Conservation (phyloP, 2,888 invertebrate genomes). For the Netelia melanura region DNA sequence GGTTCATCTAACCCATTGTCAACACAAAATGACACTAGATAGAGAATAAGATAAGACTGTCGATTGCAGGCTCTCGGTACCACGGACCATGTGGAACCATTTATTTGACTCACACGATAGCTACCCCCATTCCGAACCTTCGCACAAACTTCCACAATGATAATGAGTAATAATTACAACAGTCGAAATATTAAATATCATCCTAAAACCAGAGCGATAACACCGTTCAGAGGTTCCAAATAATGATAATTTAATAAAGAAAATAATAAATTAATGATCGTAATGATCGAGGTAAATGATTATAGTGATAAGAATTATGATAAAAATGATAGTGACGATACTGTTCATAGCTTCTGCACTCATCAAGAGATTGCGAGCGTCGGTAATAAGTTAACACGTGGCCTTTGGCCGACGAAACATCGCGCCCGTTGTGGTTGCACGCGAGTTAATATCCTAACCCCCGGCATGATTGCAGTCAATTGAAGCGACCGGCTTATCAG, state of each 20-base stretch:
- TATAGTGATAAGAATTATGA: background rate
- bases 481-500: constrained; percentile 80
- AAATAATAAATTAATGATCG: background rate
- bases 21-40: constrained; percentile 19
- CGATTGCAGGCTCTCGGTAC: constrained; percentile 61
- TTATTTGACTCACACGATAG: background rate
- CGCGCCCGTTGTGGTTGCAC: constrained; percentile 69
- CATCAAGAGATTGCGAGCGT: background rate
- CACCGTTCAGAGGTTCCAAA: background rate
- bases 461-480: constrained; percentile 81
- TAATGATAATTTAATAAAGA: background rate
- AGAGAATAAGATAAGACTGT: constrained; percentile 59
- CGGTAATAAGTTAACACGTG: background rate
- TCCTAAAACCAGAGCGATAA: background rate
- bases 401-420: constrained; percentile 3
- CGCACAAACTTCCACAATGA: background rate
- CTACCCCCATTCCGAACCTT: background rate
- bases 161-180: too few relatives aligned
- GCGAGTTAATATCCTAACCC: constrained; percentile 79
- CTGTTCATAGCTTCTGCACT: background rate
- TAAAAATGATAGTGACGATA: background rate
- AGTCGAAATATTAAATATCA: background rate
- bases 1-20: background rate
- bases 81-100: background rate
- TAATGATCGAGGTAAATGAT: background rate